Evolutionary conservation across 2,113 vertebrate species (phyloP), one percentile per base, ranked within the genome.

Genomic region (Hemichromis elongatus): DNA sequence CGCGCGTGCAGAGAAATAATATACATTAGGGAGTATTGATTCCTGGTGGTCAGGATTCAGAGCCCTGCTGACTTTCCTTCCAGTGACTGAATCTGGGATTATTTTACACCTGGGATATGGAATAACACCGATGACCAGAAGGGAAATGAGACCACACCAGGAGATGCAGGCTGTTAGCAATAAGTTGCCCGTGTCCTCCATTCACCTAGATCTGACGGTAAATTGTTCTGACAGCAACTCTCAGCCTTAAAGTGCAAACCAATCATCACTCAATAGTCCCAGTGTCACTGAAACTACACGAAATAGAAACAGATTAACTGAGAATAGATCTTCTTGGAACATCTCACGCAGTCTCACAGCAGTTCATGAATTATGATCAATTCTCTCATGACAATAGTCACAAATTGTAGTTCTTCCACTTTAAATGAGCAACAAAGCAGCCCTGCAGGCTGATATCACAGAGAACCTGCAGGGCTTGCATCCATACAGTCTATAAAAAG

Each of bases 11-110:
- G 59, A 81, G 26, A 30, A 81, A 79, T 82, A 83, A 88, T 88
- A 83, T 82, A 80, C 68, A 87, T 84, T 63, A 66, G 82, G 13
- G 11, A 13, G 55, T 77, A 91, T 83, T 57, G 88, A 91, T 89
- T 89, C 50, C 9, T 21, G 47, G 79, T 80, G 12, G 9, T 70
- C 75, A 55, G 79, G 30, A 78, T 24, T 81, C 83, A 21, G 47
- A 85, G 77, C 24, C 18, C 56, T 33, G 80, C 68, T 79, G 73
- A 19, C 82, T 86, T 90, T 77, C 40, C 85, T 45, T 73, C 61
- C 61, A 70, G 11, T 55, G 50, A 90, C 73, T 68, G 84, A 82
- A 79, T 89, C 40, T 54, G 85, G 21, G 59, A 66, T 79, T 88
- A 80, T 87, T 81, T 89, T 61, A 77, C 82, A 87, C 82, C 68